These are phyloP conservation scores for Festucalex cinctus DNA, from an alignment of 2,113 vertebrate genomes.

Conservation along the genomic window DNA sequence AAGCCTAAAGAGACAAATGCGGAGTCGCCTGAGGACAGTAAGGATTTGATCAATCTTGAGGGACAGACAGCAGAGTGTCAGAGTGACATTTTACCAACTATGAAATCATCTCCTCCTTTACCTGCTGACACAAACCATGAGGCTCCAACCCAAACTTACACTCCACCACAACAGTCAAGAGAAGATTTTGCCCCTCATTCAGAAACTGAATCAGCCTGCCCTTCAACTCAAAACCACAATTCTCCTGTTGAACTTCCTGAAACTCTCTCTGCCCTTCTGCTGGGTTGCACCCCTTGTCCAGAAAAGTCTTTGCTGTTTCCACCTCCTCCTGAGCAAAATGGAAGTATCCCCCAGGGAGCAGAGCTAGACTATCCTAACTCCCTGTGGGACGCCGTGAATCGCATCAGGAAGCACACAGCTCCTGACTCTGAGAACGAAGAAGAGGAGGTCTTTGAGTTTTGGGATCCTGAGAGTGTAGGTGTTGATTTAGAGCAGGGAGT, in stretches of 20 bases:
- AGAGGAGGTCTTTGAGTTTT: slow-evolving; percentile 62
- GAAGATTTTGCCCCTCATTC: neutral
- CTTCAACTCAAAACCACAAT: neutral
- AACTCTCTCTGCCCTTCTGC: slow-evolving; percentile 11
- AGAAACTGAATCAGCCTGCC: slow-evolving; percentile 7
- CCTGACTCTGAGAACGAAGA: slow-evolving; percentile 90
- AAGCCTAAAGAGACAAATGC: slow-evolving; percentile 17
- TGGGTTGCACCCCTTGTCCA: neutral
- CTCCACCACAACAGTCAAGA: slow-evolving; percentile 3
- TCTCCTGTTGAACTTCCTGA: slow-evolving; percentile 12
- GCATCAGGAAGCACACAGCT: slow-evolving; percentile 88
- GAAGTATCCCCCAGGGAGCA: slow-evolving; percentile 15
- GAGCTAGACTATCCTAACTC: slow-evolving; percentile 68
- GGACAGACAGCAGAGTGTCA: slow-evolving; percentile 15
- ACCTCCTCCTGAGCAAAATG: slow-evolving; percentile 2
- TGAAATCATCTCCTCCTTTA: neutral
- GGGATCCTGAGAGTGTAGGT: slow-evolving; percentile 51
- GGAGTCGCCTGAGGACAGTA: slow-evolving; percentile 1
- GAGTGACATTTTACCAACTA: slow-evolving; percentile 5
- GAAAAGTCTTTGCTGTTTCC: neutral
- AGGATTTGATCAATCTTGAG: slow-evolving; percentile 4
- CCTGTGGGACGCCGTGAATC: slow-evolving; percentile 81
- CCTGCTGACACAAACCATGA: slow-evolving; percentile 9
- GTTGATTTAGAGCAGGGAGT: neutral
- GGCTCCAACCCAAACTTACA: neutral